A percentile compares a stretch with the other conserved stretches of the same genome.
Evolutionary conservation across 2,113 vertebrate species (phyloP).

Genomic region (Neolamprologus toae): DNA sequence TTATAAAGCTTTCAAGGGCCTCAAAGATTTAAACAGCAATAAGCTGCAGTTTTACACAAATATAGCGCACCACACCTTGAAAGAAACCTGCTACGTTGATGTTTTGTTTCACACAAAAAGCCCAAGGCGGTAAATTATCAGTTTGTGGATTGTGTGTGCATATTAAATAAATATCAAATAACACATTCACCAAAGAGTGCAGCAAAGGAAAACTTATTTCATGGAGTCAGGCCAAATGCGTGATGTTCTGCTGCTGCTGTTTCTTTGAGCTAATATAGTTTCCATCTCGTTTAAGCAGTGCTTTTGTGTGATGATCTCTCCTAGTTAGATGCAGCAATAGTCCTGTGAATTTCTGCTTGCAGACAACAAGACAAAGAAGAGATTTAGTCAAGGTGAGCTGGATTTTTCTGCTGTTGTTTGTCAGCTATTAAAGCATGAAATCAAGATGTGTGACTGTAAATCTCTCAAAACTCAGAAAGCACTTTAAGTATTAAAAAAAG

Average conservation of each 20-base stretch:
- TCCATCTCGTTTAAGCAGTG: not conserved
- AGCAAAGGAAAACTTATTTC: not conserved
- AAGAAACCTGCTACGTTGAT: not conserved
- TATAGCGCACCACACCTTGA: not conserved
- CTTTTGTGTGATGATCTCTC: not conserved
- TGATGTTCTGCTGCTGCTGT: not conserved
- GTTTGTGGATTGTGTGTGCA: not conserved
- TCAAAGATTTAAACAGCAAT: conserved; percentile 5
- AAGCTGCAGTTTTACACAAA: not conserved
- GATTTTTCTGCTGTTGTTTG: not conserved
- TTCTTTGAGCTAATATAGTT: not conserved
- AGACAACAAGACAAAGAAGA: not conserved
- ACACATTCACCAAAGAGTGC: not conserved
- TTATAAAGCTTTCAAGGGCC: not conserved
- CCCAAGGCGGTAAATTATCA: not conserved
- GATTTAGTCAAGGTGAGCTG: not conserved
- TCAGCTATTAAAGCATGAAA: not conserved
- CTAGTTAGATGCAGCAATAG: not conserved
- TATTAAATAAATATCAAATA: conserved; percentile 12
- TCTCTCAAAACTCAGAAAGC: not conserved
- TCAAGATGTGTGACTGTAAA: not conserved
- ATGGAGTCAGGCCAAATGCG: conserved; percentile 4
- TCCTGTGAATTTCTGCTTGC: not conserved
- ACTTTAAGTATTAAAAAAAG: not conserved
- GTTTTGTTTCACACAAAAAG: not conserved